These are phyloP conservation scores for Drosophila hamatofila DNA, from an alignment of 2,888 invertebrate species.

Conservation along the genomic window DNA sequence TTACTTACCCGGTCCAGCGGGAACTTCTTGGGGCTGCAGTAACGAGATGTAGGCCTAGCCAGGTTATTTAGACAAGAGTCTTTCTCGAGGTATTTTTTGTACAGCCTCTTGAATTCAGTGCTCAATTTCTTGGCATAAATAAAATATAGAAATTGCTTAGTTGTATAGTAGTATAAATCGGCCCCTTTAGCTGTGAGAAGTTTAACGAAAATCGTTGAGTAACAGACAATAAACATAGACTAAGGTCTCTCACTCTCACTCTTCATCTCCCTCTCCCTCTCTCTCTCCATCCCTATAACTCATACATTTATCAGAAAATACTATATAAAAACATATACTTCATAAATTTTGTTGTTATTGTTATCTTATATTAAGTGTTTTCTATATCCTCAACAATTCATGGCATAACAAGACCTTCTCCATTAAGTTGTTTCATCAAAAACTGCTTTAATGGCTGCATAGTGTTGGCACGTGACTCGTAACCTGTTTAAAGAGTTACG, in stretches of 20 bases:
- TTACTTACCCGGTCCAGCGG: too few species aligned
- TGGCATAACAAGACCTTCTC: not conserved
- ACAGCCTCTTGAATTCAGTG: too few species aligned
- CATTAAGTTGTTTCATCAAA: not conserved
- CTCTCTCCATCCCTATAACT: not conserved
- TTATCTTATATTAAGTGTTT: not conserved
- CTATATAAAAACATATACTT: not conserved
- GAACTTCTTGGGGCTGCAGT: too few species aligned
- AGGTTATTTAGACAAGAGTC: too few species aligned
- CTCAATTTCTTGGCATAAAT: too few species aligned
- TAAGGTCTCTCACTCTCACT: not conserved
- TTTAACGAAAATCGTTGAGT: not conserved
- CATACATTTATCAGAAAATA: not conserved
- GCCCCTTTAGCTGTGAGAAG: too few species aligned
- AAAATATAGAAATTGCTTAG: too few species aligned
- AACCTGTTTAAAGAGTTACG: constrained; percentile 49
- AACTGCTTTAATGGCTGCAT: constrained; percentile 10
- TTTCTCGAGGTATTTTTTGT: too few species aligned
- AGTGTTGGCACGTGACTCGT: constrained; percentile 49
- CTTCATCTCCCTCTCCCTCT: not conserved
- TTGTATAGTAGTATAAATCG: too few species aligned
- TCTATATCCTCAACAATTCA: not conserved
- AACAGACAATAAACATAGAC: not conserved
- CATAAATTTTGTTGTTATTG: constrained; percentile 3
- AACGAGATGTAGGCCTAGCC: too few species aligned